Conservation (phyloP, 1,140 invertebrate species). For the Aporrectodea caliginosa region DNA sequence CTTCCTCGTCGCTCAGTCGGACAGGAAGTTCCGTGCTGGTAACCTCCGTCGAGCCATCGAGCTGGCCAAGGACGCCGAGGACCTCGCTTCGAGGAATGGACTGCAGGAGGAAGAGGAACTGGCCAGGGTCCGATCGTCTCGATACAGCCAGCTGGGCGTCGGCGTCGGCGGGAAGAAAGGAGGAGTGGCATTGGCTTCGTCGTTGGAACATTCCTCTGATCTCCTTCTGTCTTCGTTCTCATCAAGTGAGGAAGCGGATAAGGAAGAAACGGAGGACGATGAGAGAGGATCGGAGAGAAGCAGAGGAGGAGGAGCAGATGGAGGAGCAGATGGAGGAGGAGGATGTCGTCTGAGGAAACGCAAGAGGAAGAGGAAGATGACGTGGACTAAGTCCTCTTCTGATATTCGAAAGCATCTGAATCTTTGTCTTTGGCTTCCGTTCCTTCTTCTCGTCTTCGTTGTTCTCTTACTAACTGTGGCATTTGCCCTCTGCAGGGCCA, state of each 20-base stretch:
- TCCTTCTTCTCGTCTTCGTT: too few species aligned
- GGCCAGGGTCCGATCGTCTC: background rate
- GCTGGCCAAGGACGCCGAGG: background rate
- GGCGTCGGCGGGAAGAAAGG: background rate
- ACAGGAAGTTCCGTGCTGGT: background rate
- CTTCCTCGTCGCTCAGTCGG: background rate
- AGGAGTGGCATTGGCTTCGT: too few species aligned
- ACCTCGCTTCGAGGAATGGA: background rate
- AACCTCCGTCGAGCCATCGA: background rate
- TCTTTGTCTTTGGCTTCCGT: too few species aligned
- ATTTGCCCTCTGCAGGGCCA: too few species aligned
- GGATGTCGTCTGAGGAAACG: background rate
- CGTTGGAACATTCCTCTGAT: too few species aligned
- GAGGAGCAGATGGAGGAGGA: background rate
- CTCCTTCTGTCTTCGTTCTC: too few species aligned
- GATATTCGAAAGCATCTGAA: too few species aligned
- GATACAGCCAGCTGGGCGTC: background rate
- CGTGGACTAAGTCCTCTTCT: too few species aligned
- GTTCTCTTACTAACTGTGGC: too few species aligned
- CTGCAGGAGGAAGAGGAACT: background rate
- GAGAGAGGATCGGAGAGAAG: background rate
- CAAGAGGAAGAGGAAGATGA: too few species aligned
- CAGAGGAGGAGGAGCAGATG: background rate
- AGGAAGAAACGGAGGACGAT: background rate
- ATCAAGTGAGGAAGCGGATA: background rate